These are phyloP conservation scores for Dipodomys ordii DNA, from an alignment of 2,113 vertebrate genomes.

Conservation along the genomic window DNA sequence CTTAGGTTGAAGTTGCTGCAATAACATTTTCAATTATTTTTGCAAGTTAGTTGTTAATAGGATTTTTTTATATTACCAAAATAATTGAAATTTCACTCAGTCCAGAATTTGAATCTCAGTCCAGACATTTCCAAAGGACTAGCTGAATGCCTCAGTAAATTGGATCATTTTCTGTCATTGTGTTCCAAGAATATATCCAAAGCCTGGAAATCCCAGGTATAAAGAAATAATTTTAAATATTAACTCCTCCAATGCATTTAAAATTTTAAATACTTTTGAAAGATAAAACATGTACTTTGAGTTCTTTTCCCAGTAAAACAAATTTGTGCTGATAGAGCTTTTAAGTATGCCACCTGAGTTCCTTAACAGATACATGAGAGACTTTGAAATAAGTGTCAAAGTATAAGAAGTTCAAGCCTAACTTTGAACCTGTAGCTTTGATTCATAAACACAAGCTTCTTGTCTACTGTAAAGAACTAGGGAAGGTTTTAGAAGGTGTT, in stretches of 20 bases:
- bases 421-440: neutral
- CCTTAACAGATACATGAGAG: neutral
- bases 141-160: constrained; percentile 28
- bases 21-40: constrained; percentile 20
- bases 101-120: neutral
- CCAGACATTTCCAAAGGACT: constrained; percentile 29
- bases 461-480: neutral
- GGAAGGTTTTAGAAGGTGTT: neutral
- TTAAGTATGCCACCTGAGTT: neutral
- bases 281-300: constrained; percentile 53
- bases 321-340: constrained; percentile 43
- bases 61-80: constrained; percentile 19
- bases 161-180: constrained; percentile 31
- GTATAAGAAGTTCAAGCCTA: neutral
- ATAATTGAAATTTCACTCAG: constrained; percentile 66
- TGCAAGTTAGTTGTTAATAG: constrained; percentile 29
- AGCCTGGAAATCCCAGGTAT: constrained; percentile 46
- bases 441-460: neutral
- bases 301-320: constrained; percentile 40
- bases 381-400: constrained; percentile 48
- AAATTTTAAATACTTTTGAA: constrained; percentile 59
- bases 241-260: constrained; percentile 48
- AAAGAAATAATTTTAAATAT: constrained; percentile 31
- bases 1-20: constrained; percentile 18
- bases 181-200: neutral